phyloP scores from a whole-genome alignment of 92 coral and sea anemone species.

The Zoanthus sociatus region DNA sequence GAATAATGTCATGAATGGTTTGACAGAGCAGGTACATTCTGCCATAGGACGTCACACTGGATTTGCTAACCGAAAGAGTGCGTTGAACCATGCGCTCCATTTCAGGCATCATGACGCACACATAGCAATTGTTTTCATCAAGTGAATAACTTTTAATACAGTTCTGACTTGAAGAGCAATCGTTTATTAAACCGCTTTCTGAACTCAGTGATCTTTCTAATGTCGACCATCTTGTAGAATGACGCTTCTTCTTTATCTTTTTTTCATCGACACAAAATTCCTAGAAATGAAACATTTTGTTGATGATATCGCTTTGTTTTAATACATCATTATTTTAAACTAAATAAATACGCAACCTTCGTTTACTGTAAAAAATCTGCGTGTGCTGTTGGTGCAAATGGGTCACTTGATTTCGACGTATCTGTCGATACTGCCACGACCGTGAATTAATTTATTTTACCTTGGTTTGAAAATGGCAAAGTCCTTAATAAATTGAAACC shows the following conservation, averaged over 20 bases:
- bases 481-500: no score
- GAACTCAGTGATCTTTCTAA: conserved; percentile 25
- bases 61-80: conserved; percentile 70
- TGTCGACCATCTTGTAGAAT: conserved; percentile 3
- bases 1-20: conserved; percentile 81
- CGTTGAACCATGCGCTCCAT: conserved; percentile 76
- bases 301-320: not conserved
- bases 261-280: conserved; percentile 5
- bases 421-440: no score
- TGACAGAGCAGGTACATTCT: conserved; percentile 90
- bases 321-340: not conserved
- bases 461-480: no score
- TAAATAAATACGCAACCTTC: no score
- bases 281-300: not conserved
- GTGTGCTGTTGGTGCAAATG: no score
- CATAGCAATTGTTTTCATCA: conserved; percentile 77
- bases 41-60: conserved; percentile 72
- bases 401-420: no score
- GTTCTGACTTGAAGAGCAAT: conserved; percentile 22
- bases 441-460: no score
- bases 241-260: conserved; percentile 34
- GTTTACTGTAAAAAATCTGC: no score
- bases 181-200: conserved; percentile 1
- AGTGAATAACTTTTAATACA: conserved; percentile 69
- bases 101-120: conserved; percentile 81